phyloP scores from a whole-genome alignment of 2,888 invertebrate genomes.

The Acrobasis repandana region DNA sequence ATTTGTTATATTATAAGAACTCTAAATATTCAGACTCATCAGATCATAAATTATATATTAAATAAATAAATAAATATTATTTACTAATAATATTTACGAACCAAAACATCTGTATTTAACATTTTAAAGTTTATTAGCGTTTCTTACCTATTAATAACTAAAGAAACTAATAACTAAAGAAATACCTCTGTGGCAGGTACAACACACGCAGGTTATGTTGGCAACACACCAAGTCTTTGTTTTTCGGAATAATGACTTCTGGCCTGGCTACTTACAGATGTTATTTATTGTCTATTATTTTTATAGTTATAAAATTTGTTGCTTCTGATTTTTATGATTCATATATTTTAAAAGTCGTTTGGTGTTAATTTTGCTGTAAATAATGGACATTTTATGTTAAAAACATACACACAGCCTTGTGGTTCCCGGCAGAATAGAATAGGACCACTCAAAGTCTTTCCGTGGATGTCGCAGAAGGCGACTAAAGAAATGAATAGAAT shows the following conservation, averaged over 20 bases:
- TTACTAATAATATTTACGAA: background rate
- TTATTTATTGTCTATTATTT: slow-evolving; percentile 7
- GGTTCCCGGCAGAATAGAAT: no score
- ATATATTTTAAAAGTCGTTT: background rate
- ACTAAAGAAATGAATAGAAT: no score
- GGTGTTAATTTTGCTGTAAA: background rate
- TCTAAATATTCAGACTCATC: no score
- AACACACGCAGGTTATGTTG: slow-evolving; percentile 1
- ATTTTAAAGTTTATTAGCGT: background rate
- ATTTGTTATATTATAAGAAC: no score
- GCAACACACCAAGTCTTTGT: slow-evolving; percentile 6
- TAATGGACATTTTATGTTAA: background rate
- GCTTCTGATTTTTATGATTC: background rate
- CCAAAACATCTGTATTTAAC: background rate
- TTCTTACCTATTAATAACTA: background rate
- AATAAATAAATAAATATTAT: no score
- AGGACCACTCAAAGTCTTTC: no score
- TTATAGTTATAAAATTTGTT: background rate
- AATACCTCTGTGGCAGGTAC: slow-evolving; percentile 6
- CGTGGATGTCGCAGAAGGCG: no score
- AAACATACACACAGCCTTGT: no score
- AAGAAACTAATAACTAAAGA: background rate
- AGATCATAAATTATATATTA: no score
- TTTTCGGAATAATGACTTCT: slow-evolving; percentile 6
- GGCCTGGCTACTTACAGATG: slow-evolving; percentile 4